A percentile compares a stretch with the other conserved stretches of the same genome.
phyloP scores from a whole-genome alignment of 1,140 invertebrate genomes.

The Ditylenchus dipsaci region DNA sequence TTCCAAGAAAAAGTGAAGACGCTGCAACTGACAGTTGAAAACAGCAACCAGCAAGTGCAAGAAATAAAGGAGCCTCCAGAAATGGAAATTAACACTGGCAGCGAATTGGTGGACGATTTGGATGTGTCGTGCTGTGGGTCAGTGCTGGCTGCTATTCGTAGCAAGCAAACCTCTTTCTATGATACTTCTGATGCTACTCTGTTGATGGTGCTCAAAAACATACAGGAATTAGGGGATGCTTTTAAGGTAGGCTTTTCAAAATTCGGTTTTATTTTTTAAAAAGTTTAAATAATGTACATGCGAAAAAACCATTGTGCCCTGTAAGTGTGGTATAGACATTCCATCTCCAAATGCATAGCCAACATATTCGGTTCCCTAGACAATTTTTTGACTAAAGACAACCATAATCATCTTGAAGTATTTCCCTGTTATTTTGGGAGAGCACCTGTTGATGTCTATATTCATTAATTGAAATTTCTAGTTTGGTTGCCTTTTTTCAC shows the following conservation, averaged over 20 bases:
- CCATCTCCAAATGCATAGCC: too few relatives aligned
- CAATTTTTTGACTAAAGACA: too few relatives aligned
- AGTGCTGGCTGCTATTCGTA: slow-evolving; percentile 12
- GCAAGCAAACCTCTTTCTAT: slow-evolving; percentile 16
- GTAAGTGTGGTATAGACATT: too few relatives aligned
- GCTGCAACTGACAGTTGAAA: not conserved
- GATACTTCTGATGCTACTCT: not conserved
- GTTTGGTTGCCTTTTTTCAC: too few relatives aligned
- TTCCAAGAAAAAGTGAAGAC: not conserved
- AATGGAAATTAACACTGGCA: slow-evolving; percentile 20
- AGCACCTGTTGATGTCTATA: too few relatives aligned
- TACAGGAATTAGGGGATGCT: not conserved
- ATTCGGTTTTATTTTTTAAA: too few relatives aligned
- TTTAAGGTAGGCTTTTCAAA: not conserved
- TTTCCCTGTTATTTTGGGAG: too few relatives aligned
- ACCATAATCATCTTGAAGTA: too few relatives aligned
- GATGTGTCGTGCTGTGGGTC: slow-evolving; percentile 22
- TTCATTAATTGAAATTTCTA: too few relatives aligned
- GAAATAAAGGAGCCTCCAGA: not conserved
- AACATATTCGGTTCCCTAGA: too few relatives aligned
- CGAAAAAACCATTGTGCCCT: too few relatives aligned
- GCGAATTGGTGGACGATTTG: slow-evolving; percentile 13
- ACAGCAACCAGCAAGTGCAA: not conserved
- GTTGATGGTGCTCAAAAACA: not conserved
- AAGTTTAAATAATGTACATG: too few relatives aligned